These are phyloP conservation scores for Folsomia candida DNA, from an alignment of 2,888 invertebrate genomes.

Conservation along the genomic window DNA sequence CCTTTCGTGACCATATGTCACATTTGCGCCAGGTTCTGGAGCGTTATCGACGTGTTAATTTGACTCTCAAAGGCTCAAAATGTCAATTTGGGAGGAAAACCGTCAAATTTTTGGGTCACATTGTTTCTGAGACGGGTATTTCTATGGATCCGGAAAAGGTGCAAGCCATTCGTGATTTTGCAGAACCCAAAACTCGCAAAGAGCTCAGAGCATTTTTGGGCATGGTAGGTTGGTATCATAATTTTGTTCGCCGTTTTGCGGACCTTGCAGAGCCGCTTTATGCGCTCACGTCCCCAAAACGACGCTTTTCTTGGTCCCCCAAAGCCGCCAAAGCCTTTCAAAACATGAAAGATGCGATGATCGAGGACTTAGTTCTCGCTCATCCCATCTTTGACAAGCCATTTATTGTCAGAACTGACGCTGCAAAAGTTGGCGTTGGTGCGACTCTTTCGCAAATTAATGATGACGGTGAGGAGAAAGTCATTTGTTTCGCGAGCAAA, in stretches of 20 bases:
- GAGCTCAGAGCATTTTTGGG: constrained; percentile 30
- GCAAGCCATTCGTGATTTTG: constrained; percentile 50
- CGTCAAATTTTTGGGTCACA: constrained; percentile 51
- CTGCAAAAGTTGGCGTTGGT: constrained; percentile 7
- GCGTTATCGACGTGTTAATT: not conserved
- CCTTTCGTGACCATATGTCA: constrained; percentile 21
- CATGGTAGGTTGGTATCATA: constrained; percentile 39
- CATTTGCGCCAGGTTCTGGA: constrained; percentile 8
- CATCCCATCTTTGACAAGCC: constrained; percentile 13
- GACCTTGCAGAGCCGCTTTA: constrained; percentile 25
- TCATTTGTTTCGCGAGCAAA: constrained; percentile 7
- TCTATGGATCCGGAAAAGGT: constrained; percentile 52
- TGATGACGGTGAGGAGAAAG: not conserved
- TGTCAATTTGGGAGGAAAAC: constrained; percentile 48
- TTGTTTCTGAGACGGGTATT: constrained; percentile 49
- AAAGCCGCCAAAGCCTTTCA: constrained; percentile 22
- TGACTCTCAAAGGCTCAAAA: constrained; percentile 42
- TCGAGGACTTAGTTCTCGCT: not conserved
- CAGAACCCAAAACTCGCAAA: constrained; percentile 19
- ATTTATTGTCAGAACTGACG: constrained; percentile 19
- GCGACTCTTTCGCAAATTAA: constrained; percentile 8
- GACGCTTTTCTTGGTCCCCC: constrained; percentile 31
- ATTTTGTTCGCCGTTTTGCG: constrained; percentile 36
- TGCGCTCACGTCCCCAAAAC: constrained; percentile 21
- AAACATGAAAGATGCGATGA: constrained; percentile 26